Base-by-base conservation (phyloP, 2,113 vertebrate genomes). In the Hepsetus odoe region DNA sequence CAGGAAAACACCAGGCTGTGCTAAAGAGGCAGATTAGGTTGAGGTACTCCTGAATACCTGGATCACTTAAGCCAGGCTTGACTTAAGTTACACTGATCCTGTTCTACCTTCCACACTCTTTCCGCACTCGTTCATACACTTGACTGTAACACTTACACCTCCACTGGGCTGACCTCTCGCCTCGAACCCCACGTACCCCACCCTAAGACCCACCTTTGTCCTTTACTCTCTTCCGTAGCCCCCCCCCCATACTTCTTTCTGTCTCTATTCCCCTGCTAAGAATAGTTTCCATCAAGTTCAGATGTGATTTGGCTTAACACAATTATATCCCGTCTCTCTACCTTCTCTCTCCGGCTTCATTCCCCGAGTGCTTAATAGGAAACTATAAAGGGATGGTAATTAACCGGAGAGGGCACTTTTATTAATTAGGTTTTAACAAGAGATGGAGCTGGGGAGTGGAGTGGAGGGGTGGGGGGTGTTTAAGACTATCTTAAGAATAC, bases 361-460 rank as follows among this genome's bases (percentile, higher is more conserved):
- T 88, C 85, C 85, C 85, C 62, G 66, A 83, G 90, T 78, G 85
- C 84, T 69, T 75, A 77, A 80, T 78, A 51, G 77, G 80, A 72
- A 72, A 85, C 88, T 91, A 90, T 91, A 89, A 91, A 89, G 58
- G 86, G 88, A 74, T 88, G 85, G 85, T 88, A 91, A 90, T 90
- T 91, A 91, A 89, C 88, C 85, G 80, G 64, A 75, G 85, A 88
- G 88, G 86, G 85, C 85, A 84, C 79, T 86, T 88, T 85, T 88
- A 88, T 88, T 89, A 90, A 91, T 90, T 87, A 89, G 87, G 75
- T 80, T 79, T 86, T 82, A 89, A 85, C 85, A 79, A 85, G 84
- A 87, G 84, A 83, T 67, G 81, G 80, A 70, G 12, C 68, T 77
- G 78, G 38, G 56, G 70, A 33, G n/a, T 38, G 38, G 33, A 35